Evolutionary conservation across 35 echinoderm and acorn worm genomes (phyloP), one percentile per base, ranked within the genome.

Genomic region (Ophioderma brevispina): DNA sequence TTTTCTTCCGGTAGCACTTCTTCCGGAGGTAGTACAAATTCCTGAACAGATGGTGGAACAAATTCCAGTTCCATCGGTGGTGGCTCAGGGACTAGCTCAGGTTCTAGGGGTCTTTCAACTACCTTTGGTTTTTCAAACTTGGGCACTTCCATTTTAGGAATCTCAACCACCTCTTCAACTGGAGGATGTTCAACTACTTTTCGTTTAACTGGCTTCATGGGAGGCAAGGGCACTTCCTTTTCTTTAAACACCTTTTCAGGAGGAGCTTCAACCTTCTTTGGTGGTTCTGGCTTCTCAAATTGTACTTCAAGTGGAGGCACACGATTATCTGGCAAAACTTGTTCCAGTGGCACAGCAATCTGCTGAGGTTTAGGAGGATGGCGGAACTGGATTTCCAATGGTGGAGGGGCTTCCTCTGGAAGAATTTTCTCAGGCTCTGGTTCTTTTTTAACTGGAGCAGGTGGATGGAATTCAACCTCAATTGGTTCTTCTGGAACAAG

Each of bases 191-290:
- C 92, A 35, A 63, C 38, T 0, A 94, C 80, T 81, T 94, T 86
- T 37, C 92, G 85, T 56, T 94, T 88, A n/a, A 59, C 87, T 37
- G 37, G 83, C 88, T 90, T 79, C 79, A 75, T 55, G 80, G 92
- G 87, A 64, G 76, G 82, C 32, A 76, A 55, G 18, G 90, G 30
- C 35, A 76, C 59, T 38, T 77, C 38, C 76, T 91, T 84, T 33
- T 78, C 41, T 31, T 38, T 14, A 31, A 38, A 35, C 46, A 88
- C 81, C n/a, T 38, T 88, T 55, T 77, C 70, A 50, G 80, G 40
- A 76, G 70, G 56, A 76, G 80, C 78, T 78, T 93, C 89, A 25
- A 79, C 49, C 46, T 83, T 70, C 0, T 70, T 39, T 78, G 76
- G 76, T 18, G 64, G 40, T 39, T 78, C 85, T 40, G 85, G 85